Evolutionary conservation across 23 tunicate genomes (phyloP), one percentile per base, ranked within the genome.

Genomic region (Ciona savignyi): DNA sequence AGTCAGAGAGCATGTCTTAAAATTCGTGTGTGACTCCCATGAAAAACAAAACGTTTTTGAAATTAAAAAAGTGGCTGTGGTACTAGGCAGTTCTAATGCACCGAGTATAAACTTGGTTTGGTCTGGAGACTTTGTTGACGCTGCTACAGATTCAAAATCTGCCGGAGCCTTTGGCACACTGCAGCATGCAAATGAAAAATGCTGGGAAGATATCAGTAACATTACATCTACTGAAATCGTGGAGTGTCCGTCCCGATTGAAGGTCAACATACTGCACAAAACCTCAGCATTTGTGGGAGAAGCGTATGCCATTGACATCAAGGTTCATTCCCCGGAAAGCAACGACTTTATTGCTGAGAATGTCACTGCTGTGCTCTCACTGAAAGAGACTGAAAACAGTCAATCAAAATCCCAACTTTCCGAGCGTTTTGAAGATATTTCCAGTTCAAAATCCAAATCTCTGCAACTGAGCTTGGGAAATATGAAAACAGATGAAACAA

Each of bases 281-380:
- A 35, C 95, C n/a, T 88, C 95, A 49, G 88, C 88, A 9, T 67
- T 88, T 32, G 35, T 77, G 6, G 73, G 68, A 27, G 95, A 88
- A 72, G 77, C 76, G 4, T 88, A 67, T 66, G 79, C 81, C 0
- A 42, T 88, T 2, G 31, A 23, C 56, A 2, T 88, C 22, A 15
- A 30, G 4, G 11, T 88, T 23, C 33, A 27, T 48, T 88, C 88
- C 3, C 27, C 82, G 21, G 95, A 88, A 72, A 26, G 6, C 19
- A 67, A 68, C 0, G 25, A 27, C 6, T 61, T n/a, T n/a, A n/a
- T 60, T 35, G 82, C 82, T 70, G 75, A 82, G 31, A 62, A 82
- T 35, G 51, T 82, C n/a, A 56, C 34, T 0, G 71, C 67, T 30
- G 21, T 77, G 35, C 71, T 77, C 3, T n/a, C 73, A n/a, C 34